Evolutionary conservation across 2,797 vertebrate species (phyloP), one percentile per base, ranked within the genome.

Genomic region (Strix occidentalis): DNA sequence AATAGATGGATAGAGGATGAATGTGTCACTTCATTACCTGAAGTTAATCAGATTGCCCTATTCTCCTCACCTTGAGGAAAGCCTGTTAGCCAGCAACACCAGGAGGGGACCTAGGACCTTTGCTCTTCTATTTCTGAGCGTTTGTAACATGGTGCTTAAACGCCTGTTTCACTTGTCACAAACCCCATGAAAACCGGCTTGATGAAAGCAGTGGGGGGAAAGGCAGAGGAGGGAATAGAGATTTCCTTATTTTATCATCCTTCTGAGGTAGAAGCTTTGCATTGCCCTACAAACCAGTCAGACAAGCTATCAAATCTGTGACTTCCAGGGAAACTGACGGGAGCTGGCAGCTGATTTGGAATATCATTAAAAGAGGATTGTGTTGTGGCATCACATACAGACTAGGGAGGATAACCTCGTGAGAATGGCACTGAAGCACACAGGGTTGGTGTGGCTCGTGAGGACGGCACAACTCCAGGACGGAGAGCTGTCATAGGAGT

Each of bases 381-480:
- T 82, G 41, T 31, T 43, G 41, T 74, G 70, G 16, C 2, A 7
- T n/a, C 41, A 23, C 9, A 1, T 3, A 29, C 19, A 33, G 29
- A 14, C 5, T 1, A 58, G 61, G 78, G 17, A 75, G 33, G 41
- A 87, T 28, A 31, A 60, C 28, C 83, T 41, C 5, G 21, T 58
- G 78, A 70, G 41, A 35, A 50, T 0, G 1, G 17, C 56, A 12
- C 1, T 64, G 75, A 54, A 5, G 3, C 24, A 68, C 48, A 23
- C 0, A 0, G 37, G 20, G 25, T 26, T 69, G 56, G 18, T 2
- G 1, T 13, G 64, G 41, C 57, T 85, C 7, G 0, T 1, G 2
- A 69, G 43, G 50, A 17, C 5, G 35, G 16, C 33, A 7, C 4
- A 4, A 37, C 63, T 56, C 63, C 33, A 81, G 58, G 14, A 57